These are phyloP conservation scores for Apostichopus parvimensis DNA, from an alignment of 35 echinoderm and acorn worm genomes.

Conservation along the genomic window DNA sequence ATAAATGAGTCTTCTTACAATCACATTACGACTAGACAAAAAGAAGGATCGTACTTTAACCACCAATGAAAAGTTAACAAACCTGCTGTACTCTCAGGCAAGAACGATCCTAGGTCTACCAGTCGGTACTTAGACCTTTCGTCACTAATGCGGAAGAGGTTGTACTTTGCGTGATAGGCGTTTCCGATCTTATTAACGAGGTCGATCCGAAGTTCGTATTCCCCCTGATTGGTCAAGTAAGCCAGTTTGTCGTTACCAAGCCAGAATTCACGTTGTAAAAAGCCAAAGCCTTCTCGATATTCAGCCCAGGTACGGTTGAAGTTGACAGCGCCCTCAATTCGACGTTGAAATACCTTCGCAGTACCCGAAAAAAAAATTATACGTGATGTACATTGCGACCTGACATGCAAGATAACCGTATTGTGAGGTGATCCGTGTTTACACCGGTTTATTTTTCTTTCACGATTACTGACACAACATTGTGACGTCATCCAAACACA, in stretches of 20 bases:
- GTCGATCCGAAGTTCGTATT: background rate
- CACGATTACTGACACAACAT: too few species aligned
- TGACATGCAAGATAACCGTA: too few species aligned
- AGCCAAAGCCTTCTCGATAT: background rate
- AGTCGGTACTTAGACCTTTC: background rate
- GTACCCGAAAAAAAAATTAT: too few species aligned
- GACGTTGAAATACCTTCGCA: background rate
- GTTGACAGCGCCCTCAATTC: background rate
- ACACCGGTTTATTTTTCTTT: too few species aligned
- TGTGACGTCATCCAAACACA: too few species aligned
- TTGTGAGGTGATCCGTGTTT: too few species aligned
- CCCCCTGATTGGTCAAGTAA: background rate
- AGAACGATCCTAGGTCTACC: background rate
- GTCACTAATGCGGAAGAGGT: background rate
- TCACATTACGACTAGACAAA: too few species aligned
- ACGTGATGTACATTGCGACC: too few species aligned
- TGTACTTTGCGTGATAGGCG: background rate
- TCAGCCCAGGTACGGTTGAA: background rate
- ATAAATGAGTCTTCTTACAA: too few species aligned
- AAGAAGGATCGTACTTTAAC: too few species aligned
- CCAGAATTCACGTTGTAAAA: background rate
- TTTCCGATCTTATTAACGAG: background rate
- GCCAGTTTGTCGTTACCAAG: background rate
- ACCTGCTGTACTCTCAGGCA: background rate
- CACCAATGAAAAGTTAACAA: background rate